A percentile compares a stretch with the other conserved stretches of the same genome.
phyloP scores from a whole-genome alignment of 1,140 invertebrate species.

The Plodia interpunctella region DNA sequence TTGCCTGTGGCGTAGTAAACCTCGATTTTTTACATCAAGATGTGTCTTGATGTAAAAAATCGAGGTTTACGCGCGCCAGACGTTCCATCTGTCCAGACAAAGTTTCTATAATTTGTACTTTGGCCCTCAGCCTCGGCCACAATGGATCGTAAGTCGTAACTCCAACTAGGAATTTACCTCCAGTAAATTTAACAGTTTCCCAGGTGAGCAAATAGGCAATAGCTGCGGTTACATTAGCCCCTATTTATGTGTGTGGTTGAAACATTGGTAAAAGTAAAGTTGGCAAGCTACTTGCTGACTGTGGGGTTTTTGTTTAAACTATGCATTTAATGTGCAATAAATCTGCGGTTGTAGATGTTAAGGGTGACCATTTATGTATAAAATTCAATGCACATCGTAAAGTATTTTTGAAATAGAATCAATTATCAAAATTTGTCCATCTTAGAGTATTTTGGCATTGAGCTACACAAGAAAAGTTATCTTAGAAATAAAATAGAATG shows the following conservation, averaged over 20 bases:
- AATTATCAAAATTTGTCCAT: no score
- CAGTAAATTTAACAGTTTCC: conserved; percentile 66
- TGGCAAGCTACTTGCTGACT: not conserved
- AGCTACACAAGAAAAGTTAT: no score
- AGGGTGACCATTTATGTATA: not conserved
- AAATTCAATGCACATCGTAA: no score
- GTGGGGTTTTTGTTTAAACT: conserved; percentile 4
- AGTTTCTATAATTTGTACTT: not conserved
- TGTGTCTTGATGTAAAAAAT: no score
- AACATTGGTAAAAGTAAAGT: not conserved
- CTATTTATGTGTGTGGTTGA: conserved; percentile 2
- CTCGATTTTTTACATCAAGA: no score
- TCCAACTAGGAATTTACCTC: conserved; percentile 41
- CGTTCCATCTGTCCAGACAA: not conserved
- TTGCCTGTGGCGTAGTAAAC: no score
- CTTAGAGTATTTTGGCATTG: no score
- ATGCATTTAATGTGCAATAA: not conserved
- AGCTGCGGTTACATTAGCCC: conserved; percentile 30
- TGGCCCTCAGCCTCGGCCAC: conserved; percentile 23
- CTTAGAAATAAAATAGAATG: no score
- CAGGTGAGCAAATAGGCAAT: conserved; percentile 38
- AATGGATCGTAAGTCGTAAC: conserved; percentile 57
- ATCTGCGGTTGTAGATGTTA: not conserved
- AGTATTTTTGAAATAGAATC: no score
- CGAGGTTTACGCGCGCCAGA: no score